These are phyloP conservation scores for Achroia grisella DNA, from an alignment of 1,140 invertebrate genomes.

Conservation along the genomic window DNA sequence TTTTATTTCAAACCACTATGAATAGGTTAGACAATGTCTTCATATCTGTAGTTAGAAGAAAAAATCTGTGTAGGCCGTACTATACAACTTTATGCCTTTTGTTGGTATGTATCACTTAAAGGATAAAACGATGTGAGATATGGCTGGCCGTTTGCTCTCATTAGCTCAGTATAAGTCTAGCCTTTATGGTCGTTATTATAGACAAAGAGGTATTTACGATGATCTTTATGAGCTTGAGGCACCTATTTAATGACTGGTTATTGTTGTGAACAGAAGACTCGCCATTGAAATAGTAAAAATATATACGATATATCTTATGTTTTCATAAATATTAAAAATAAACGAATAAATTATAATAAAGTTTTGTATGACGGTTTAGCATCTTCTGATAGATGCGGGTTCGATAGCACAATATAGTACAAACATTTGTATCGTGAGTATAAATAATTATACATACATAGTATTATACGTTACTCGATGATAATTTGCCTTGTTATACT, in stretches of 20 bases:
- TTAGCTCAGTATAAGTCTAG: conserved; percentile 23
- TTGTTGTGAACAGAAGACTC: too few relatives aligned
- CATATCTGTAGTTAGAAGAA: conserved; percentile 26
- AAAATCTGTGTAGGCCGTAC: conserved; percentile 41
- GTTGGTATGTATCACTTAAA: conserved; percentile 18
- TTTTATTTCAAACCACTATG: conserved; percentile 57
- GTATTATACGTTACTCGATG: too few relatives aligned
- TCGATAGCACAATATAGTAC: too few relatives aligned
- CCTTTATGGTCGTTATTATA: conserved; percentile 22
- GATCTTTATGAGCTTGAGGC: conserved; percentile 15
- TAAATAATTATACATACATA: too few relatives aligned
- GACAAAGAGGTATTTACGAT: conserved; percentile 25
- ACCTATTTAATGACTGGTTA: conserved; percentile 11
- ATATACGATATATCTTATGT: too few relatives aligned
- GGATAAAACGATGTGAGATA: neutral
- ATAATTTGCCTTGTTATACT: too few relatives aligned
- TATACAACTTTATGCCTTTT: conserved; percentile 41
- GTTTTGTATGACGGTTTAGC: too few relatives aligned
- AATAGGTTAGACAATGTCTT: conserved; percentile 43
- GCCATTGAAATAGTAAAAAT: too few relatives aligned
- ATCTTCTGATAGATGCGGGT: too few relatives aligned
- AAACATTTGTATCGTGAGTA: too few relatives aligned
- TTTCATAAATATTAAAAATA: too few relatives aligned
- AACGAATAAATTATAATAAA: too few relatives aligned
- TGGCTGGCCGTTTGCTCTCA: conserved; percentile 16